Evolutionary conservation across 1,140 invertebrate species (phyloP).

Genomic region (Euglossa dilemma): DNA sequence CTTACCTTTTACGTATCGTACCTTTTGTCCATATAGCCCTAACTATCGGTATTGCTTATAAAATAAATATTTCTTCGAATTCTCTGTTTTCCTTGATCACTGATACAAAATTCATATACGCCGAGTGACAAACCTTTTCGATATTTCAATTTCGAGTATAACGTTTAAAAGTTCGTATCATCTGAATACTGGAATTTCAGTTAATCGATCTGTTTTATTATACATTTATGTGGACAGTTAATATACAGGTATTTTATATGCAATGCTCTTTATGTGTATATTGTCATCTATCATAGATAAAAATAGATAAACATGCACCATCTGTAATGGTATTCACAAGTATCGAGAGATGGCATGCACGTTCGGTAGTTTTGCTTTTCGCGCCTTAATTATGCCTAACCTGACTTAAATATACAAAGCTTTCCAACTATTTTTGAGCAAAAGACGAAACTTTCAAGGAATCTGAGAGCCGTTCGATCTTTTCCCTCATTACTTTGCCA

Average conservation of each 20-base stretch:
- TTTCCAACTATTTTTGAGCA: not conserved
- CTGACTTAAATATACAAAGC: constrained; percentile 3
- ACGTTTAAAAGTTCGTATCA: not conserved
- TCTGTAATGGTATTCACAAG: not conserved
- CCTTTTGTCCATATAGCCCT: not conserved
- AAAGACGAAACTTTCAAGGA: not conserved
- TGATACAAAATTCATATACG: no score
- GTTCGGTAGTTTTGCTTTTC: constrained; percentile 21
- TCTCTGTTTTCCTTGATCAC: no score
- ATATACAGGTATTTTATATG: not conserved
- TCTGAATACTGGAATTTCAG: not conserved
- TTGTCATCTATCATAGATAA: not conserved
- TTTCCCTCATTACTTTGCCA: not conserved
- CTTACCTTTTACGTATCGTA: not conserved
- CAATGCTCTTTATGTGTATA: not conserved
- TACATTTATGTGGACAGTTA: not conserved
- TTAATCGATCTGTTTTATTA: not conserved
- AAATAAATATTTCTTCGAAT: no score
- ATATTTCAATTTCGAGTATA: not conserved
- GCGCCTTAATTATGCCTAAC: constrained; percentile 27
- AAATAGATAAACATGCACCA: not conserved
- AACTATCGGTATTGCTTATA: not conserved
- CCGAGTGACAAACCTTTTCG: not conserved
- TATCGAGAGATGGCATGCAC: constrained; percentile 29
- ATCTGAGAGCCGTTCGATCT: not conserved